Evolutionary conservation across 2,113 vertebrate genomes (phyloP).

Genomic region (Pseudopodoces humilis): DNA sequence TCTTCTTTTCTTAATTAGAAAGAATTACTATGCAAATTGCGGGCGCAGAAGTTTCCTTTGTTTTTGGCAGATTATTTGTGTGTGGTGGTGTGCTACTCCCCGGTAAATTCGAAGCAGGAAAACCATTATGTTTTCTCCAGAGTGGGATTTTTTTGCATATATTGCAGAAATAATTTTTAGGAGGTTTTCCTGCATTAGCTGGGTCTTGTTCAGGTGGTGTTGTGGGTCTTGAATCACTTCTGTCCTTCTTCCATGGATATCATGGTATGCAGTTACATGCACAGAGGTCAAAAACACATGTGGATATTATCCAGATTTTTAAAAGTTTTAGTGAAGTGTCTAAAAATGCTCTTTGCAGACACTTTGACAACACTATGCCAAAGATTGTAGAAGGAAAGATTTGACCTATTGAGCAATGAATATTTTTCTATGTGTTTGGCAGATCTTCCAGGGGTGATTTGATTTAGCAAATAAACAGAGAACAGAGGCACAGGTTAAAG

Average conservation of each 20-base stretch:
- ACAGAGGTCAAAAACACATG: not conserved
- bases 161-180: not conserved
- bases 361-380: not conserved
- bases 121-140: not conserved
- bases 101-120: not conserved
- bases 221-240: not conserved
- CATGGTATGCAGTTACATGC: accelerated
- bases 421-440: not conserved
- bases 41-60: conserved; percentile 33
- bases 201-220: not conserved
- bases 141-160: not conserved
- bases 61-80: conserved; percentile 32
- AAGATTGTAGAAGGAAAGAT: not conserved
- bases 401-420: not conserved
- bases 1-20: conserved; percentile 79
- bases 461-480: not conserved
- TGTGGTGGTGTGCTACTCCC: not conserved
- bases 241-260: not conserved
- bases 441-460: not conserved
- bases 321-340: not conserved
- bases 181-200: not conserved
- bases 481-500: not conserved
- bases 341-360: not conserved
- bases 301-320: not conserved
- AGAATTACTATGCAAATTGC: conserved; percentile 76